Percentiles rank a stretch among this genome's conserved stretches.
Conservation (phyloP, 2,888 invertebrate species). For the Chrysodeixis includens region DNA sequence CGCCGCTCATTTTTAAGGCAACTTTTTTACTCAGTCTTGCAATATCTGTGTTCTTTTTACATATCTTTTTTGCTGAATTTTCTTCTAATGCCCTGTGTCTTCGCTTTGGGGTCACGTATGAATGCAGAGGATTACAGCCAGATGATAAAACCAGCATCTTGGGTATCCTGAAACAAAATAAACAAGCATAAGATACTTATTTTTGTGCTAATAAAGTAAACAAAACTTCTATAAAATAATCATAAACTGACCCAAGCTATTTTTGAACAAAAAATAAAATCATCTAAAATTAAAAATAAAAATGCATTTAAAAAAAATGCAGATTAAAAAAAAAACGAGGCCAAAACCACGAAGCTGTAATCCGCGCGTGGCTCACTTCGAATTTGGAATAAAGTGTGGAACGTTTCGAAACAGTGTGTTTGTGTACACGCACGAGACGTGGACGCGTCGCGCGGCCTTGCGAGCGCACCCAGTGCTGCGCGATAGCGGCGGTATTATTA, state of each 20-base stretch:
- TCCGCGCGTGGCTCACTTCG: slow-evolving; percentile 56
- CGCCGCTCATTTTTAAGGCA: slow-evolving; percentile 81
- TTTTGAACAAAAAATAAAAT: slow-evolving; percentile 5
- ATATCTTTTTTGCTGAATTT: slow-evolving; percentile 62
- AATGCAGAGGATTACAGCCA: slow-evolving; percentile 60
- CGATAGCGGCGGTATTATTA: slow-evolving; percentile 76
- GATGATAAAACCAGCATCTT: slow-evolving; percentile 78
- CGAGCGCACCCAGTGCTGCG: slow-evolving; percentile 80
- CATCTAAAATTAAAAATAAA: slow-evolving; percentile 7
- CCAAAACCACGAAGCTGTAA: slow-evolving; percentile 37
- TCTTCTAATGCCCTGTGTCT: slow-evolving; percentile 44
- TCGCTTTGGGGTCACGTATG: slow-evolving; percentile 52
- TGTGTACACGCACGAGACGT: slow-evolving; percentile 70
- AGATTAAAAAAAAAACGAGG: slow-evolving; percentile 40
- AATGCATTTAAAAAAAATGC: neutral
- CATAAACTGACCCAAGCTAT: slow-evolving; percentile 29
- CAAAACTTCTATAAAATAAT: neutral
- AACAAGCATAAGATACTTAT: slow-evolving; percentile 12
- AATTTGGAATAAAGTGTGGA: slow-evolving; percentile 70
- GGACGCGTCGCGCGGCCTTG: slow-evolving; percentile 84
- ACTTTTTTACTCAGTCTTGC: slow-evolving; percentile 79
- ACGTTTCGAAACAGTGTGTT: slow-evolving; percentile 72
- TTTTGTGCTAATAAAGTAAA: neutral
- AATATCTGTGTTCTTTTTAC: slow-evolving; percentile 58
- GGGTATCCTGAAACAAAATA: slow-evolving; percentile 77